Evolutionary conservation across 2,888 invertebrate species (phyloP).

Genomic region (Sepioteuthis lessoniana): DNA sequence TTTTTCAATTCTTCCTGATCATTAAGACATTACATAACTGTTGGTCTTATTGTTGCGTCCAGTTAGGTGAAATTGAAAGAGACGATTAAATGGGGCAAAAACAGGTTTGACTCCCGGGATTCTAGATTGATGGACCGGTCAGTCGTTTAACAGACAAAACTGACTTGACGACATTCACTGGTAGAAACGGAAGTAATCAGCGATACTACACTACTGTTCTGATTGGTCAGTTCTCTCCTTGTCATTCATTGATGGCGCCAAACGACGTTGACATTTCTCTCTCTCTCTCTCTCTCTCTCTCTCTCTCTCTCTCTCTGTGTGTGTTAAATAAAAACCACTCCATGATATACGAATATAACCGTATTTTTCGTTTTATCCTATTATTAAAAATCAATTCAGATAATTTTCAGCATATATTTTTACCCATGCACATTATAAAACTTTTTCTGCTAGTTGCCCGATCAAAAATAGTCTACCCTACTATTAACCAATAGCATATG

Average conservation of each 20-base stretch:
- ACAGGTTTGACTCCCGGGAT: background rate
- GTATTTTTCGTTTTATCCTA: no score
- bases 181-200: background rate
- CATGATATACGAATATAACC: no score
- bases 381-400: no score
- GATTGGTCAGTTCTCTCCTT: background rate
- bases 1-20: background rate
- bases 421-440: no score
- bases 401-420: no score
- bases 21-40: background rate
- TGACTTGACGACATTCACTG: background rate
- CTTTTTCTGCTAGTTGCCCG: no score
- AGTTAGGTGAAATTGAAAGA: background rate
- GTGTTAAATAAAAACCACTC: no score
- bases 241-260: conserved; percentile 33
- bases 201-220: background rate
- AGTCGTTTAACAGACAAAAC: background rate
- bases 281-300: no score
- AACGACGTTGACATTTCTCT: background rate
- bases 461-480: no score
- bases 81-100: background rate
- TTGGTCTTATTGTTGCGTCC: background rate
- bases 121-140: background rate
- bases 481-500: no score
- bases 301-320: no score